A percentile compares a stretch with the other conserved stretches of the same genome.
These are phyloP conservation scores for Lucilia sericata DNA, from an alignment of 1,140 invertebrate species.

Conservation along the genomic window DNA sequence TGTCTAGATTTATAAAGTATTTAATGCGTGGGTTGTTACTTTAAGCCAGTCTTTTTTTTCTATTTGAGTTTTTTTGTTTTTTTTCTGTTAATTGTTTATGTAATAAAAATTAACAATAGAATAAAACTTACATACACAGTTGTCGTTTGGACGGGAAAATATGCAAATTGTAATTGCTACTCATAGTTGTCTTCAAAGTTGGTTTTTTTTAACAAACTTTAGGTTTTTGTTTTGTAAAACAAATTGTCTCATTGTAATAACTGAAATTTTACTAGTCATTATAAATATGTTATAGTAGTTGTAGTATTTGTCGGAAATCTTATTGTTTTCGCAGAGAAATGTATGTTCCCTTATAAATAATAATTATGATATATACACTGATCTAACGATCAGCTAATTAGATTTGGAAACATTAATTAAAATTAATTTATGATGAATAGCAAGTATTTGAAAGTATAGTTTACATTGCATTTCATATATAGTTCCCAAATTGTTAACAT, in stretches of 20 bases:
- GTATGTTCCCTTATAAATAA: background rate
- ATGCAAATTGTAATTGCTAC: constrained; percentile 19
- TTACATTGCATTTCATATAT: no score
- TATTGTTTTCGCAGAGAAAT: background rate
- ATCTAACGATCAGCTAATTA: background rate
- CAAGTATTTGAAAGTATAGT: no score
- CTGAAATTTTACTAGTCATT: background rate
- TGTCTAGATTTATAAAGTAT: background rate
- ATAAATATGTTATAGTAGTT: background rate
- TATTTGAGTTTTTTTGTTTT: background rate
- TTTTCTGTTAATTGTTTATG: background rate
- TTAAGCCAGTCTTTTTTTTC: background rate
- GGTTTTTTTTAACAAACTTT: background rate
- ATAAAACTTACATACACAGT: background rate
- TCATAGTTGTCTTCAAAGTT: no score
- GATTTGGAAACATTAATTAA: background rate
- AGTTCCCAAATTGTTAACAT: no score
- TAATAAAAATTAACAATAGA: constrained; percentile 2
- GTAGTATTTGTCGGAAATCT: background rate
- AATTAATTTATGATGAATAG: no score
- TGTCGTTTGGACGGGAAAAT: background rate
- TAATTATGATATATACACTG: background rate
- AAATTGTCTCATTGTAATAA: constrained; percentile 3
- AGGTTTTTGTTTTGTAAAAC: background rate
- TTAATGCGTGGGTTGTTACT: constrained; percentile 26